Conservation (phyloP, 2,113 vertebrate species). For the Elaphurus davidianus region DNA sequence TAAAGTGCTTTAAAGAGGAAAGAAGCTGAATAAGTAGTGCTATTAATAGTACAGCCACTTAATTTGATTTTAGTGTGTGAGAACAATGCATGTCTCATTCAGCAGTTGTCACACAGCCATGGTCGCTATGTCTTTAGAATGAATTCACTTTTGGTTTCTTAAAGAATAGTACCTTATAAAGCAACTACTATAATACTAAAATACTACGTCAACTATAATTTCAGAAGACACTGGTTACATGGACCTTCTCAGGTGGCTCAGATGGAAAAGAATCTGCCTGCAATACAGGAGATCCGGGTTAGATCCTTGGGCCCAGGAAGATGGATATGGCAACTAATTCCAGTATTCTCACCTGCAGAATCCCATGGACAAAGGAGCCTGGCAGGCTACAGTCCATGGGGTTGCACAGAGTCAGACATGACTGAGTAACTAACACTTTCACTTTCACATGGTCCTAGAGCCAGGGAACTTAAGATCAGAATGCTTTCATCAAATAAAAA, state of each 20-base stretch:
- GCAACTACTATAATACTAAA: neutral
- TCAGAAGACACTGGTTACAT: neutral
- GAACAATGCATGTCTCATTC: constrained; percentile 16
- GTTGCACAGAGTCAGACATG: fast-evolving
- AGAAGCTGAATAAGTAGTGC: constrained; percentile 41
- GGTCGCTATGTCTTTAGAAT: neutral
- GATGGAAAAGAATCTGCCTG: neutral
- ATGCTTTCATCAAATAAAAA: neutral
- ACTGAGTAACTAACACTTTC: neutral
- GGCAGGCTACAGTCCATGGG: neutral
- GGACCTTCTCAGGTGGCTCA: neutral
- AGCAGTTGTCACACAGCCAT: neutral
- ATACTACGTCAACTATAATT: neutral
- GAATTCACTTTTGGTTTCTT: neutral
- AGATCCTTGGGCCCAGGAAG: neutral
- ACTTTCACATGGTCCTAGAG: neutral
- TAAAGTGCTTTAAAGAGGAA: constrained; percentile 54
- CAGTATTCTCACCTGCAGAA: neutral
- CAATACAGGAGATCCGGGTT: neutral
- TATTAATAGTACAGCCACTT: constrained; percentile 54
- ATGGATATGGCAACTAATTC: neutral
- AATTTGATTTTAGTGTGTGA: constrained; percentile 58
- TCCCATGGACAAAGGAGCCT: neutral
- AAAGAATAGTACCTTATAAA: neutral
- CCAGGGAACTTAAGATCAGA: neutral